Evolutionary conservation across 2,113 vertebrate species (phyloP).

Genomic region (Protobothrops flavoviridis): DNA sequence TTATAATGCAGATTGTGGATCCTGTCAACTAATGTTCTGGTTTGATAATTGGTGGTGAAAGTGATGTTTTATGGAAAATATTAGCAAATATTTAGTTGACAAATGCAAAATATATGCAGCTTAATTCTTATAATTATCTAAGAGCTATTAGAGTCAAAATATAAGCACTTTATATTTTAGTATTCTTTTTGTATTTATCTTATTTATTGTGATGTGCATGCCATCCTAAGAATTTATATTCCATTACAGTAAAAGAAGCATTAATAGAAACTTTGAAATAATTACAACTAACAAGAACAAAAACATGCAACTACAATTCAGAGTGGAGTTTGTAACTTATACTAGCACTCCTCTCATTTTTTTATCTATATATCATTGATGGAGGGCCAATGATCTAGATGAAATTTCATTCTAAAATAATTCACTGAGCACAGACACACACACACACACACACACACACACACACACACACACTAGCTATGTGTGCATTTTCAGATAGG

Average conservation of each 20-base stretch:
- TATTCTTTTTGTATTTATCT: not conserved
- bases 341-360: not conserved
- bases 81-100: constrained; percentile 36
- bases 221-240: not conserved
- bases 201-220: not conserved
- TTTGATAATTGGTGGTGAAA: not conserved
- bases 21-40: not conserved
- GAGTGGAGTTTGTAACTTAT: not conserved
- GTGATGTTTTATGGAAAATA: constrained; percentile 11
- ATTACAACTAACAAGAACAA: not conserved
- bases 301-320: not conserved
- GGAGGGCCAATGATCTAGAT: not conserved
- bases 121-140: constrained; percentile 23
- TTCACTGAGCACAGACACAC: not conserved
- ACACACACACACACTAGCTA: not conserved
- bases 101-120: not conserved
- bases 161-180: not conserved
- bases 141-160: constrained; percentile 14
- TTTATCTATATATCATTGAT: not conserved
- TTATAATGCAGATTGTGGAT: not conserved
- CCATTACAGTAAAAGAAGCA: not conserved
- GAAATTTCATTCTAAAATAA: not conserved
- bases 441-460: no score
- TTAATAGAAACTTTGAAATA: not conserved
- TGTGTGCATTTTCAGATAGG: not conserved